Base-by-base conservation (phyloP, 64 coral and sea anemone species). In the Montipora foliosa region DNA sequence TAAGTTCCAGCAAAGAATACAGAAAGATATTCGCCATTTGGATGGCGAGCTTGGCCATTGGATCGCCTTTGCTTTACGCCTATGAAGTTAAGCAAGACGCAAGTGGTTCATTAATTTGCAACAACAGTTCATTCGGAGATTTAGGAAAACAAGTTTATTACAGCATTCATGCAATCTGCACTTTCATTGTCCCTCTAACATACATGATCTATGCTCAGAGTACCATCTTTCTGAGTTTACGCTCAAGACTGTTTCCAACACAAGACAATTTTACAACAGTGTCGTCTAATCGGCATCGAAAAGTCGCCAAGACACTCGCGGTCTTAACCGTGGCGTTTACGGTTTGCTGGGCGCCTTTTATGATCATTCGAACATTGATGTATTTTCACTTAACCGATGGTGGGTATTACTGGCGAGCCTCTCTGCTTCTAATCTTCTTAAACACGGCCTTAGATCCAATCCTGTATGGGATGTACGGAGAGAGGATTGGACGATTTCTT, bases 381-480 rank as follows among this genome's bases (percentile, higher is more conserved):
- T 92, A 92, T 44, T 84, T 84, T 55, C 15, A 92, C 46, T 20
- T 92, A 10, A 49, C 45, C 21, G 70, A 66, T 6, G 80, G 17
- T 11, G 90, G 81, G 2, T 52, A 69, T 2, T 10, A 47, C 46
- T 92, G 90, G 72, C 83, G 47, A 77, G 90, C 46, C 1, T 58
- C 51, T 21, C 90, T 78, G 15, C 70, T 92, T 5, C 20, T 92
- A 21, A 84, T 92, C 67, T 75, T 76, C 53, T 3, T 83, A 19
- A 84, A 81, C 60, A 76, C 90, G 6, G 67, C 73, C 13, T 59
- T 76, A 50, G 83, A 92, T 15, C 90, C 90, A 6, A 47, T 92
- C 9, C 55, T 92, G 9, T 92, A 92, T 9, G 79, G 89, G 4
- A 83, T 91, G 14, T 91, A 91, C 17, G 81, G 89, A 9, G 79